These are phyloP conservation scores for Micrastur ruficollis DNA, from an alignment of 2,797 vertebrate genomes.

Conservation along the genomic window DNA sequence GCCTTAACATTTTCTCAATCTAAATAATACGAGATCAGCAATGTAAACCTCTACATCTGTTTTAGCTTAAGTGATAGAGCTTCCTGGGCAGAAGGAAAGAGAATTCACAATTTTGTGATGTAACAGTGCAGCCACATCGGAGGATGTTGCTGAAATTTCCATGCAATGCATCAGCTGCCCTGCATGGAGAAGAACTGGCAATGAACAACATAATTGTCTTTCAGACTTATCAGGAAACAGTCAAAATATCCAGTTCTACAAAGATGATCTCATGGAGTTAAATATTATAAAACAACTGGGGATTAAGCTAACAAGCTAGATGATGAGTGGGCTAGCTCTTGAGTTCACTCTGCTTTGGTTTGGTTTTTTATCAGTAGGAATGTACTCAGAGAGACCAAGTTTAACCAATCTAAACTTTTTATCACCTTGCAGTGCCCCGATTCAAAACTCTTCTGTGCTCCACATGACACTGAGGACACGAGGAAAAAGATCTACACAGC, in stretches of 20 bases:
- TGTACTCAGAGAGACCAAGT: background rate
- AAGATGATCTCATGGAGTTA: background rate
- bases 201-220: background rate
- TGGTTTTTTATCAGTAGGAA: background rate
- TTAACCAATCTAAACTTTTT: background rate
- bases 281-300: background rate
- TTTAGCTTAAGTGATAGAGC: background rate
- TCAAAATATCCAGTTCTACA: background rate
- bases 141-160: background rate
- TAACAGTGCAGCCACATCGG: background rate
- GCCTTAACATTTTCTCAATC: background rate
- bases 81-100: background rate
- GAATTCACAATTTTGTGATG: rapidly evolving
- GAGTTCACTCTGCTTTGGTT: background rate
- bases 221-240: background rate
- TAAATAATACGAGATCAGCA: background rate
- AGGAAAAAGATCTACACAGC: background rate
- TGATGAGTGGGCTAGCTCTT: background rate
- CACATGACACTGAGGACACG: background rate
- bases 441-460: background rate
- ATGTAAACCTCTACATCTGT: background rate
- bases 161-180: background rate
- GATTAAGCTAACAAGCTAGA: background rate
- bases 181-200: background rate
- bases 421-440: background rate